Conservation (phyloP, 2,113 vertebrate genomes). For the Tiliqua scincoides region DNA sequence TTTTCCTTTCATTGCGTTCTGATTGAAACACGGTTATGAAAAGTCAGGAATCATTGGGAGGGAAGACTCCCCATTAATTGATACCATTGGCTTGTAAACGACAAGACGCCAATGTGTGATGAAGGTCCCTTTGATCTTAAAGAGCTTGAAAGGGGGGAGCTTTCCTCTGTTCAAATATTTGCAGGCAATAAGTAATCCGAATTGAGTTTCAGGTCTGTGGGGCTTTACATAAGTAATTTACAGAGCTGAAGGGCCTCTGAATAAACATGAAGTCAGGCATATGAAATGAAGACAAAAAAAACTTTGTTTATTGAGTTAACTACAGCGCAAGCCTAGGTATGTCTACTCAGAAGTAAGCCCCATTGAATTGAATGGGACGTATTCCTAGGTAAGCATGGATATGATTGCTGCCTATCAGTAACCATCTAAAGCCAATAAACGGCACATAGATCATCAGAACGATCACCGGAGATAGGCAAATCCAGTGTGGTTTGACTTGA, state of each 20-base stretch:
- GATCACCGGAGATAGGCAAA: too few species aligned
- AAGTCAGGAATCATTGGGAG: conserved; percentile 19
- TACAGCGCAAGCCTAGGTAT: too few species aligned
- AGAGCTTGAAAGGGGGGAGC: conserved; percentile 58
- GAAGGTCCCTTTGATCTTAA: conserved; percentile 70
- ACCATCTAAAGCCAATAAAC: too few species aligned
- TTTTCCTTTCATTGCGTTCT: background rate
- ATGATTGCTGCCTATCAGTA: too few species aligned
- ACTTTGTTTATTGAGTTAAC: conserved; percentile 33
- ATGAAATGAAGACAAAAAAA: conserved; percentile 27
- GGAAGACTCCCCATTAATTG: conserved; percentile 57
- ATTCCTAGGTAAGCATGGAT: too few species aligned
- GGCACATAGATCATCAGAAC: too few species aligned
- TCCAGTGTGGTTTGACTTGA: too few species aligned
- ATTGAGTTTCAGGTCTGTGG: conserved; percentile 56
- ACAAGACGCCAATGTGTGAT: conserved; percentile 51
- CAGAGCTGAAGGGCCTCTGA: conserved; percentile 36
- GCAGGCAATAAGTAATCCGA: conserved; percentile 66
- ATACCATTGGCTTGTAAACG: conserved; percentile 50
- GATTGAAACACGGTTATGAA: accelerated
- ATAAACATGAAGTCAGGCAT: conserved; percentile 57
- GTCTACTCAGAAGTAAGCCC: too few species aligned
- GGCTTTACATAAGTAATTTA: conserved; percentile 57
- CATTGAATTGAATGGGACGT: too few species aligned
- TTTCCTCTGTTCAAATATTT: conserved; percentile 58